phyloP scores from a whole-genome alignment of 1,140 invertebrate genomes.

The Bombus impatiens region DNA sequence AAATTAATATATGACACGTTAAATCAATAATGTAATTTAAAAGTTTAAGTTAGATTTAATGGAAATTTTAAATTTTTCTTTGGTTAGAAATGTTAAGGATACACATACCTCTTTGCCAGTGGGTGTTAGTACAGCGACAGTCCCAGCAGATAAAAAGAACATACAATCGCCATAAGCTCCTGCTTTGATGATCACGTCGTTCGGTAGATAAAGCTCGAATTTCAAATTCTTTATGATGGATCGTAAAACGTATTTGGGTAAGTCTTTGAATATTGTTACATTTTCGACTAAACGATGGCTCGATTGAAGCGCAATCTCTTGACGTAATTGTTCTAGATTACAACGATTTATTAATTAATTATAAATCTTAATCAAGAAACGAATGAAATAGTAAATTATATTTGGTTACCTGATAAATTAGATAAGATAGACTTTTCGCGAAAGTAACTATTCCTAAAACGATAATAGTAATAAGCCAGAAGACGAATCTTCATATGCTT shows the following conservation, averaged over 20 bases:
- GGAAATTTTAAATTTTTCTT: background rate
- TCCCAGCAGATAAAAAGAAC: constrained; percentile 84
- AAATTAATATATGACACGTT: background rate
- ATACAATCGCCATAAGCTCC: constrained; percentile 84
- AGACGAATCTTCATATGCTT: constrained; percentile 75
- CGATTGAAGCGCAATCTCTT: constrained; percentile 76
- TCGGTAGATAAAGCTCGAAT: constrained; percentile 76
- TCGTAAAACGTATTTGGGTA: constrained; percentile 69
- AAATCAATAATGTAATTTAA: background rate
- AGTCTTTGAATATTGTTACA: constrained; percentile 73
- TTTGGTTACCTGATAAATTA: constrained; percentile 71
- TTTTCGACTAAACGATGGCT: constrained; percentile 76
- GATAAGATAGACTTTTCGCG: constrained; percentile 72
- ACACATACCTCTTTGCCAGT: constrained; percentile 83
- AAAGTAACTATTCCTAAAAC: constrained; percentile 77
- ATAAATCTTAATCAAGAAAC: too few relatives aligned
- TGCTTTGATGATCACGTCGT: constrained; percentile 82
- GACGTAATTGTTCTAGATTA: constrained; percentile 67
- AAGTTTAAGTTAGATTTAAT: background rate
- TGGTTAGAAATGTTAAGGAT: background rate
- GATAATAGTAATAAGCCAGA: constrained; percentile 73
- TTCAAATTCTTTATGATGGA: constrained; percentile 73
- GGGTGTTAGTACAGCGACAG: constrained; percentile 84
- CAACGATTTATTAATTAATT: too few relatives aligned
- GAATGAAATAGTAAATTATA: too few relatives aligned